Evolutionary conservation across 92 coral and sea anemone genomes (phyloP).

Genomic region (Epizoanthus rinbou): DNA sequence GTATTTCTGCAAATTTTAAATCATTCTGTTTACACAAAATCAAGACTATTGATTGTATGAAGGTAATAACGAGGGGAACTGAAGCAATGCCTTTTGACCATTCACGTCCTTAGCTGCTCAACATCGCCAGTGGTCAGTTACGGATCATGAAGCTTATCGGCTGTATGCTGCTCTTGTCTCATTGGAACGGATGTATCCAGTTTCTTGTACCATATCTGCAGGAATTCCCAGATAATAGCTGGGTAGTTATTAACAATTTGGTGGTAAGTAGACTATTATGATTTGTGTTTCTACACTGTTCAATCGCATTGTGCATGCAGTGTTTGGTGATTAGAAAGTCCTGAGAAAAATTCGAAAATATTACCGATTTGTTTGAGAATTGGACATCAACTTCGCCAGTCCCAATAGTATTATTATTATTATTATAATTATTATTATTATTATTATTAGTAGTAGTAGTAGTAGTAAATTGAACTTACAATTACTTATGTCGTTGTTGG

Average conservation of each 20-base stretch:
- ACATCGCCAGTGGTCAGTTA: slow-evolving; percentile 93
- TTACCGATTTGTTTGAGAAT: no score
- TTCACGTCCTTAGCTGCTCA: slow-evolving; percentile 65
- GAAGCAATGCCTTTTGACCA: not conserved
- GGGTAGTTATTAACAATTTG: slow-evolving; percentile 86
- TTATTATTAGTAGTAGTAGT: no score
- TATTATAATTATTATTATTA: no score
- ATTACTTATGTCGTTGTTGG: not conserved
- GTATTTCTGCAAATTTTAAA: no score
- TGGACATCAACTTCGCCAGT: no score
- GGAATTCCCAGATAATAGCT: slow-evolving; percentile 91
- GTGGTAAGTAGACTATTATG: slow-evolving; percentile 47
- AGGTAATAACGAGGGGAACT: not conserved
- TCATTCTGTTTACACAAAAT: no score
- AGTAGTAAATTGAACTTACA: no score
- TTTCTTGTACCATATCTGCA: slow-evolving; percentile 92
- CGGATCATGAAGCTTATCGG: slow-evolving; percentile 93
- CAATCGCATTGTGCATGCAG: no score
- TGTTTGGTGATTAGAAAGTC: no score
- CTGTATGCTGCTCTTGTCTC: slow-evolving; percentile 92
- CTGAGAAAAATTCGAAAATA: no score
- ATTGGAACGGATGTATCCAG: slow-evolving; percentile 99
- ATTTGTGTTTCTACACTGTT: not conserved
- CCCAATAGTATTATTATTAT: no score
- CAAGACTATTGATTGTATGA: not conserved